A percentile compares a stretch with the other conserved stretches of the same genome.
Conservation (phyloP, 2,113 vertebrate species). For the Carassius auratus region DNA sequence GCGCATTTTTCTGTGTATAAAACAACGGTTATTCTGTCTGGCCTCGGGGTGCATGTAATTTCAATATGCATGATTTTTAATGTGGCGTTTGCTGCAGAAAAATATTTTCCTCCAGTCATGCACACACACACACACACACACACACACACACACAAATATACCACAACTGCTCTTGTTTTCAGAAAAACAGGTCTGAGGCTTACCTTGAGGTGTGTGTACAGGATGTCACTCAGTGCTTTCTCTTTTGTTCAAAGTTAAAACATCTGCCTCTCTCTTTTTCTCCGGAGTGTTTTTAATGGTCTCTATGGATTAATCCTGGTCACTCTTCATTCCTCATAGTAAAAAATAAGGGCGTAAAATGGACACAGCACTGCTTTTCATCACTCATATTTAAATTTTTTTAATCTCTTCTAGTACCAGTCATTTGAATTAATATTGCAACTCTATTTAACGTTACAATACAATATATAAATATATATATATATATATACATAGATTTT, state of each 20-base stretch:
- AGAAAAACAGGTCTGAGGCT: constrained; percentile 54
- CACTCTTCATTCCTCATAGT: background rate
- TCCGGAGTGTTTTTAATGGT: background rate
- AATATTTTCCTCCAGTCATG: constrained; percentile 23
- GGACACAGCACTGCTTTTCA: background rate
- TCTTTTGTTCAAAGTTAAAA: constrained; percentile 28
- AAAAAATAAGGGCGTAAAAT: background rate
- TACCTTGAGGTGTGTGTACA: constrained; percentile 35
- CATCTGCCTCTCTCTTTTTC: background rate
- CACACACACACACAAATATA: constrained; percentile 15
- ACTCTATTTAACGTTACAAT: background rate
- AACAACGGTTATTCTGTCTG: too few relatives aligned
- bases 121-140: too few relatives aligned
- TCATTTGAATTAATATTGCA: background rate
- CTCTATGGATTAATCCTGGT: background rate
- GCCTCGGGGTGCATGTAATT: constrained; percentile 56
- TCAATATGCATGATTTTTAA: constrained; percentile 14
- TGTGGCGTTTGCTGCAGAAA: constrained; percentile 12
- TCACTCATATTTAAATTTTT: background rate
- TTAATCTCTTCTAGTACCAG: background rate
- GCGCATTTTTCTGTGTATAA: constrained; percentile 42
- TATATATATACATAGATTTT: too few relatives aligned
- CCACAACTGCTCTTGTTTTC: constrained; percentile 28
- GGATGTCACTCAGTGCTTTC: constrained; percentile 45
- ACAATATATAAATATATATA: too few relatives aligned